phyloP scores from a whole-genome alignment of 2,888 invertebrate species.

The Brenthis hecate region DNA sequence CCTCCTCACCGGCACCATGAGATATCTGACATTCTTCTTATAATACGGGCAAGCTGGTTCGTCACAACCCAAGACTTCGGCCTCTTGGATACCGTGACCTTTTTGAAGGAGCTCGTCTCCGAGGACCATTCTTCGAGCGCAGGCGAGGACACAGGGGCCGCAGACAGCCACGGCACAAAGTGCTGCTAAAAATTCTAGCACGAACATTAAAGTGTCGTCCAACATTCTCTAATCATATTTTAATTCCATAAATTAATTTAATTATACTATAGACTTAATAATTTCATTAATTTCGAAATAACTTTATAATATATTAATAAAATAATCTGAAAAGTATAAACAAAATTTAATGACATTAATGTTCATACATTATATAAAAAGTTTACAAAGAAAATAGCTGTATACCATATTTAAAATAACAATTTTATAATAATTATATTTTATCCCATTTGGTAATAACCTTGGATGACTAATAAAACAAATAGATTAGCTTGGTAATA shows the following conservation, averaged over 20 bases:
- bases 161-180: constrained; percentile 72
- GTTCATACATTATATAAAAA: too few species aligned
- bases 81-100: constrained; percentile 54
- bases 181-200: constrained; percentile 68
- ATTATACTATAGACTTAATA: neutral
- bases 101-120: constrained; percentile 64
- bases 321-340: too few species aligned
- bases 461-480: too few species aligned
- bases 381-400: too few species aligned
- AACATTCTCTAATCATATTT: constrained; percentile 45
- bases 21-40: constrained; percentile 67
- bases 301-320: neutral
- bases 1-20: constrained; percentile 66
- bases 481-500: too few species aligned
- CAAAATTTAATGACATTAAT: too few species aligned
- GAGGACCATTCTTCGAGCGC: constrained; percentile 61
- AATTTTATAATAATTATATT: too few species aligned
- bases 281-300: neutral
- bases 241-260: neutral
- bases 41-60: constrained; percentile 76
- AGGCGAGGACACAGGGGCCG: constrained; percentile 69
- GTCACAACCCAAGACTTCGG: constrained; percentile 70
- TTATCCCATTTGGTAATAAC: too few species aligned
- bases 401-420: too few species aligned
- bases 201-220: constrained; percentile 65